Evolutionary conservation across 2,113 vertebrate genomes (phyloP), one percentile per base, ranked within the genome.

Genomic region (Oceanodroma tethys): DNA sequence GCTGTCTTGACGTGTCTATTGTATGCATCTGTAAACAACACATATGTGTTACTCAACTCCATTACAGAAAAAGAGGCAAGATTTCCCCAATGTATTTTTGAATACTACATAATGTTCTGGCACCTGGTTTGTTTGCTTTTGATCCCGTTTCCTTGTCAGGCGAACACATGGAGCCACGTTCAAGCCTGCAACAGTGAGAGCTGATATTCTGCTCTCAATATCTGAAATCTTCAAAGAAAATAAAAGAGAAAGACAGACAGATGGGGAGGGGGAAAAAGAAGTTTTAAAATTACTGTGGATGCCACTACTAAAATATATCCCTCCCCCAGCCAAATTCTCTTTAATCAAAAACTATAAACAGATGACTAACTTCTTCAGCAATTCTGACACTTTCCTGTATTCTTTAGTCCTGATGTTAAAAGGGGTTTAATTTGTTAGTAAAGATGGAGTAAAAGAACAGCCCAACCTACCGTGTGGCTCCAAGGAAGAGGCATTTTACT

Each of bases 121-220:
- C 90, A 98, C 98, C 98, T 98, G 98, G 92, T 93, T 98, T 88
- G 95, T 97, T 50, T 97, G 98, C 84, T 96, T 98, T 97, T 98
- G 98, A 43, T 98, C 96, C 59, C 96, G 97, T 95, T 96, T 98
- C 71, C 98, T 99, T 80, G 98, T 98, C 97, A 99, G 98, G 63
- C 93, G 98, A 91, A 98, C 98, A 90, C 99, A 99, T 16, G 98
- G 98, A 38, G 99, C 98, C 91, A 99, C 99, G 91, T 99, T 99
- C 96, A 99, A 97, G 68, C 99, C 99, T 75, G 99, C 99, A 29
- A 99, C 98, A 97, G 99, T 99, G 97, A 99, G 98, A 81, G 99
- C 99, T 89, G 99, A 99, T 98, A 99, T 99, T 96, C 99, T 99
- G 96, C 99, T 99, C 98, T 99, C 99, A 55, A 99, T 99, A 96